Percentiles rank a stretch among this genome's conserved stretches.
phyloP scores from a whole-genome alignment of 2,113 vertebrate species.

The Parus major region DNA sequence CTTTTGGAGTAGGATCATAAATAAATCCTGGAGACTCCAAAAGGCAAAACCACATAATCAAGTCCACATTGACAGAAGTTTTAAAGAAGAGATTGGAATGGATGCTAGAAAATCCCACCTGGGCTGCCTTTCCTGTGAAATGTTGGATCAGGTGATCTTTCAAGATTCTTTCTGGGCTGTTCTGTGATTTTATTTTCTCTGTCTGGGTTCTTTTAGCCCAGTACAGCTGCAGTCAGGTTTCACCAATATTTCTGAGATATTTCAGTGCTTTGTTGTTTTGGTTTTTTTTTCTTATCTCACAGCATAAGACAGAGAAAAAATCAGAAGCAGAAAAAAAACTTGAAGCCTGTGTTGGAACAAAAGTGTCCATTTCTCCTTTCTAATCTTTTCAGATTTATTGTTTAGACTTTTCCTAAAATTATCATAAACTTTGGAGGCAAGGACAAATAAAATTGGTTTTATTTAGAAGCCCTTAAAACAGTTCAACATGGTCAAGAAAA shows the following conservation, averaged over 20 bases:
- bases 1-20: neutral
- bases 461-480: neutral
- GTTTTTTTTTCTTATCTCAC: neutral
- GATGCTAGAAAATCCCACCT: neutral
- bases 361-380: neutral
- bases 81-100: neutral
- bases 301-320: neutral
- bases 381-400: neutral
- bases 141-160: accelerated
- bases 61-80: neutral
- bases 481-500: neutral
- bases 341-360: neutral
- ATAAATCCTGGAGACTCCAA: neutral
- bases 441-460: neutral
- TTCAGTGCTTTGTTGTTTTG: neutral
- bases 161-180: neutral
- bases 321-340: neutral
- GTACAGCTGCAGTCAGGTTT: neutral
- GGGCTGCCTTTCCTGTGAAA: neutral
- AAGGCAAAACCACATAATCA: neutral
- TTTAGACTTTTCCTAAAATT: neutral
- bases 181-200: neutral
- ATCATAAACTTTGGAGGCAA: neutral
- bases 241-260: neutral
- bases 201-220: neutral